Base-by-base conservation (phyloP, 1,140 invertebrate genomes). In the Drosophila grimshawi region DNA sequence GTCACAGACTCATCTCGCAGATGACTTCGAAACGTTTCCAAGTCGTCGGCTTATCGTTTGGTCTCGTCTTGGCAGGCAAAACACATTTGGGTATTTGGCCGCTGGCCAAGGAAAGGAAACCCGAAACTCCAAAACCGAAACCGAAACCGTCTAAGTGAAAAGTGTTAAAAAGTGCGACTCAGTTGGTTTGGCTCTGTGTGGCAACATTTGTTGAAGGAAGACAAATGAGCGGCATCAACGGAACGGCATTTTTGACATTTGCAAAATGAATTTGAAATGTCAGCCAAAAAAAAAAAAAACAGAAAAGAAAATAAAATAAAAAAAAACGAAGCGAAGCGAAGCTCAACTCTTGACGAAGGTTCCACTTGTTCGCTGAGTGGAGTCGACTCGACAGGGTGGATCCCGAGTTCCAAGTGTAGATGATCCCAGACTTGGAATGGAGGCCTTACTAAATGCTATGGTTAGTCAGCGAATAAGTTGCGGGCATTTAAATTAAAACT, bases 241-340 rank as follows among this genome's bases (percentile, higher is more conserved):
- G 52, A 72, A 45, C 41, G 60, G 41, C 57, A 66, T 81, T 89
- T 83, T 90, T 89, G 85, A 89, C 85, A 90, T 89, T 89, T 89
- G 85, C 85, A 41, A 90, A 89, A 89, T 89, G 85, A 89, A 89
- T 89, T 90, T 90, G 72, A 89, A 89, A 89, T 89, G 85, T 89
- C 85, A 89, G 85, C 61, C 79, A 51, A 67, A 48, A 27, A 39
- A 39, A 39, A 51, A 67, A 48, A 27, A 39, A 39, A 39, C 19
- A 19, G 19, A 19, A 19, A 19, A 19, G 19, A 19, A 19, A 19
- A 19, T 19, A 19, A 19, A 8, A 7, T 3, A 39, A 39, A 39
- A 39, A 43, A 43, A 43, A 43, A 10, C 2, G 3, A 41, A 41
- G 39, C 19, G 19, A 19, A 19, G 39, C 45, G 49, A 39, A 49